Base-by-base conservation (phyloP, 2,113 vertebrate species). In the Rhodinocichla rosea region DNA sequence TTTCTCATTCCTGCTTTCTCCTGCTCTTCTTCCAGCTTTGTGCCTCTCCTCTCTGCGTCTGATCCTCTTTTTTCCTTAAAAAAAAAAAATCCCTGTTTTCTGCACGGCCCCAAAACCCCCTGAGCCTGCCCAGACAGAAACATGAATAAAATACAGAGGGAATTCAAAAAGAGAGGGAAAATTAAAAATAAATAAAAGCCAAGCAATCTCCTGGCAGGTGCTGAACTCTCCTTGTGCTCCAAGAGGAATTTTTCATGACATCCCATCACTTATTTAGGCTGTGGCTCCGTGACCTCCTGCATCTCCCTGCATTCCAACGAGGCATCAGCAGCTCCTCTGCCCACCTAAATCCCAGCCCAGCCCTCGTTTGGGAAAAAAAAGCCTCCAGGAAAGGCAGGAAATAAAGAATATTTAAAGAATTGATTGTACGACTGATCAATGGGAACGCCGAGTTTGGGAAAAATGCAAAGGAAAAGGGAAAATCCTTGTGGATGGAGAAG, bases 161-260 rank as follows among this genome's bases (percentile, higher is more conserved):
- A 87, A 84, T 12, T 70, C 79, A 27, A 70, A 93, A 90, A 88
- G 39, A 53, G 84, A 60, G 62, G 44, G 71, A 90, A 89, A 90
- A 95, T 94, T 47, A 94, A 94, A 97, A 94, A 93, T 93, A 93
- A 97, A 97, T 94, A 95, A 86, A 96, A 97, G 86, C 79, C 88
- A 33, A 94, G 86, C 74, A 20, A 79, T 71, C 49, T 59, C 49
- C 9, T 59, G 82, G 82, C 76, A 42, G 24, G 75, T 7, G 42
- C 85, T 32, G 76, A 94, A 21, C 71, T n/a, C 42, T 7, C 68
- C 94, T 17, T 4, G 55, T 21, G 80, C 86, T 95, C 80, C 24
- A 37, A 39, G 17, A 67, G 71, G 24, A 83, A 94, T 94, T 94
- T 95, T 93, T 95, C 79, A 95, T 95, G 82, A 80, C 63, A 21